Evolutionary conservation across 1,140 invertebrate genomes (phyloP), one percentile per base, ranked within the genome.

Genomic region (Carposina sasakii): DNA sequence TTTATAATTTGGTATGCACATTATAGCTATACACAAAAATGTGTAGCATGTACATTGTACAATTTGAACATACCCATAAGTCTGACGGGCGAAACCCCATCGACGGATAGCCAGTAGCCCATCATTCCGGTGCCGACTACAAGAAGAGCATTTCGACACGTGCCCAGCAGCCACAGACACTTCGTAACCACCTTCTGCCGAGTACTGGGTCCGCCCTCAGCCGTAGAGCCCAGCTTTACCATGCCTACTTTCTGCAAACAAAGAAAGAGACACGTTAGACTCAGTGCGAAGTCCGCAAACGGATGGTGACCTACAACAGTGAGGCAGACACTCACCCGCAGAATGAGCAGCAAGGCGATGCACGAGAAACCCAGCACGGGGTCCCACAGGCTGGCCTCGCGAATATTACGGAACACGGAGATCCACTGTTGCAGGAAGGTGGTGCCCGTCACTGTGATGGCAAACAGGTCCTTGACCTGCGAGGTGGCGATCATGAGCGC

Each of bases 401-500:
- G 79, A 31, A 93, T 85, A 53, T 91, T 88, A 10, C 79, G 60
- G 40, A 88, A 87, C 3, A 94, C 87, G 22, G 89, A 91, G 15
- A 79, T 87, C 90, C 91, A 92, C 66, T 92, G 90, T 60, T 93
- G 86, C 4, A 94, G 56, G 63, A 94, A 94, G 8, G 90, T 94
- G 13, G 85, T 86, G 3, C 92, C 93, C 17, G 86, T 89, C 2
- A 93, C 94, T 8, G 86, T 85, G 34, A 97, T 93, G 0, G 93
- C 93, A 13, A 96, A 87, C 16, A 96, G 75, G 58, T 93, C 92
- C 79, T 95, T 97, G 8, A 97, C 83, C 86, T 98, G 96, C 1
- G 94, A 94, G 2, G 92, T 91, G 1, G 94, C 90, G 39, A 98
- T 97, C 51, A 96, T 95, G 13, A 98, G 86, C 13, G 96, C 95